phyloP scores from a whole-genome alignment of 2,797 vertebrate species.

The Cetoscarus ocellatus region DNA sequence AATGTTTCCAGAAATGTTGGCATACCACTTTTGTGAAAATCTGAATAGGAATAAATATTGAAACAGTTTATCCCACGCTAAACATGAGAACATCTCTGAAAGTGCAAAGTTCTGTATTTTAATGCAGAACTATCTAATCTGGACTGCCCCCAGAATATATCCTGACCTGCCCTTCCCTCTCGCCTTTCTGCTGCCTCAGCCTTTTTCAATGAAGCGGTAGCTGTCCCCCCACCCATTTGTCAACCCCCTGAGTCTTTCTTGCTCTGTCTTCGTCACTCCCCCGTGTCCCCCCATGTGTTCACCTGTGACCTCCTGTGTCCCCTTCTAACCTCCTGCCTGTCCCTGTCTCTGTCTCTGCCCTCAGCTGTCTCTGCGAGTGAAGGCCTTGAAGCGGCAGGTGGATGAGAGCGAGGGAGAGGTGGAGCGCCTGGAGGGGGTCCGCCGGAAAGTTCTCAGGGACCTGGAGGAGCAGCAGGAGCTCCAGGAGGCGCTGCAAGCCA shows the following conservation, averaged over 20 bases:
- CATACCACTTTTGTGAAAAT: too few species aligned
- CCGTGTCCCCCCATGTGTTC: not conserved
- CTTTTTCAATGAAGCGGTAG: not conserved
- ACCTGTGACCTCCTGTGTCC: conserved; percentile 49
- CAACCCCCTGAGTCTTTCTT: not conserved
- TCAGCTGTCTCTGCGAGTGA: conserved; percentile 92
- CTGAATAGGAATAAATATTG: not conserved
- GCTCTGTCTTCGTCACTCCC: not conserved
- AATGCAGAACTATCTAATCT: conserved; percentile 39
- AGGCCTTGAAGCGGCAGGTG: conserved; percentile 94
- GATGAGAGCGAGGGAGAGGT: conserved; percentile 96
- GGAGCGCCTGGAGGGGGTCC: conserved; percentile 90
- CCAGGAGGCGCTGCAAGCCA: conserved; percentile 89
- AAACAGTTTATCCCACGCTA: not conserved
- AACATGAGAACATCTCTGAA: conserved; percentile 12
- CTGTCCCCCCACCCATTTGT: conserved; percentile 7
- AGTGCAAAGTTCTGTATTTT: conserved; percentile 29
- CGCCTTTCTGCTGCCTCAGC: conserved; percentile 32
- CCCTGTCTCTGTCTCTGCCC: conserved; percentile 24
- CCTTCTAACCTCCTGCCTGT: conserved; percentile 68
- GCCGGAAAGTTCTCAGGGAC: conserved; percentile 91
- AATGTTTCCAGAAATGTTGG: too few species aligned
- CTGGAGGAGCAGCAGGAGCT: conserved; percentile 94
- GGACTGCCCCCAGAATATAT: conserved; percentile 32
- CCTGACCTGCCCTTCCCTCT: conserved; percentile 39